Conservation (phyloP, 2,113 vertebrate species). For the Silurus asotus region DNA sequence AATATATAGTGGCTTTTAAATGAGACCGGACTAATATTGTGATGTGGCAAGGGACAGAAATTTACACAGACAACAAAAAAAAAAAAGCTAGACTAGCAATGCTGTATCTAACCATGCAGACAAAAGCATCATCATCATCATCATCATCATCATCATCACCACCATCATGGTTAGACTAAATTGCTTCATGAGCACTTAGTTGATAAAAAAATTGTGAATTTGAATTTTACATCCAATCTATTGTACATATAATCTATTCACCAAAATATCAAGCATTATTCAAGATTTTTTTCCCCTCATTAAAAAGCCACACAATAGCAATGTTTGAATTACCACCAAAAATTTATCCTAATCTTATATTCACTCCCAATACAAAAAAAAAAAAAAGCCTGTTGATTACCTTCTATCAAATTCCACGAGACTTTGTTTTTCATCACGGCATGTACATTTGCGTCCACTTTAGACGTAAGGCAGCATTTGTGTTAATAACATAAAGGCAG, state of each 20-base stretch:
- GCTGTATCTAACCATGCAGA: not conserved
- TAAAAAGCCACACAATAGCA: not conserved
- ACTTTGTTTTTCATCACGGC: not conserved
- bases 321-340: not conserved
- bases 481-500: not conserved
- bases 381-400: not conserved
- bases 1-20: conserved; percentile 1
- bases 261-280: not conserved
- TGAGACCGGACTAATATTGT: not conserved
- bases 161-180: not conserved
- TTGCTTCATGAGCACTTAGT: not conserved
- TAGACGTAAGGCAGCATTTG: not conserved
- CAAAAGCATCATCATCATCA: not conserved
- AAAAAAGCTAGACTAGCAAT: not conserved
- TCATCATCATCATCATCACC: not conserved
- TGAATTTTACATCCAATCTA: not conserved
- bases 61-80: not conserved
- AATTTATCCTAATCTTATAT: not conserved
- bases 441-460: not conserved
- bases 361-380: not conserved
- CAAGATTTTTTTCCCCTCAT: not conserved
- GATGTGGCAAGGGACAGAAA: not conserved
- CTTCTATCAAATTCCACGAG: not conserved
- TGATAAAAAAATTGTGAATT: not conserved
- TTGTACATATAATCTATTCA: not conserved